A percentile compares a stretch with the other conserved stretches of the same genome.
Conservation (phyloP, 2,797 vertebrate genomes). For the Fundulus diaphanus region DNA sequence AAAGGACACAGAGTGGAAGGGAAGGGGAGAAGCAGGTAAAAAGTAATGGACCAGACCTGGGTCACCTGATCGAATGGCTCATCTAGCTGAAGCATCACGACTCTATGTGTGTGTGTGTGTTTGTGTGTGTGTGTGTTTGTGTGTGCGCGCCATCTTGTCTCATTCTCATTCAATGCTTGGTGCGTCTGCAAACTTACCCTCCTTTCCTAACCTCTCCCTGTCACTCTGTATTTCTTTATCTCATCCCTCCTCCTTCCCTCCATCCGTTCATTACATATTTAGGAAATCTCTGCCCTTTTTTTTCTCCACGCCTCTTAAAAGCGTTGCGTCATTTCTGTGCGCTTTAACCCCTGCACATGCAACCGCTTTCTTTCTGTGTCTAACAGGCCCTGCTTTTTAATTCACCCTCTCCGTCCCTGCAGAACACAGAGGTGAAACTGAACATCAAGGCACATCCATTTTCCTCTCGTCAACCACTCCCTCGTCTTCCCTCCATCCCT, state of each 20-base stretch:
- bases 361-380: constrained; percentile 1
- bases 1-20: constrained; percentile 20
- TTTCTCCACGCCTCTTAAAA: neutral
- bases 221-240: constrained; percentile 13
- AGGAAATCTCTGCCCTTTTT: neutral
- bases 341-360: constrained; percentile 22
- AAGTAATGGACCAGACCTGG: constrained; percentile 46
- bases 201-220: constrained; percentile 4
- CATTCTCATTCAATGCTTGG: constrained; percentile 49
- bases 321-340: neutral
- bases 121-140: constrained; percentile 20
- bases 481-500: constrained; percentile 17
- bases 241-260: constrained; percentile 4
- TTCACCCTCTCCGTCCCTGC: constrained; percentile 8
- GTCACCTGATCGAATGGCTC: constrained; percentile 63
- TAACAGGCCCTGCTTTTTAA: neutral
- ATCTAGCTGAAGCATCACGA: constrained; percentile 55
- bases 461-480: constrained; percentile 5
- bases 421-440: constrained; percentile 47
- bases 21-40: constrained; percentile 56
- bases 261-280: constrained; percentile 4
- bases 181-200: constrained; percentile 36
- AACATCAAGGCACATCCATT: constrained; percentile 52
- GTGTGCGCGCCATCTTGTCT: constrained; percentile 24
- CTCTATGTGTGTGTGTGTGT: constrained; percentile 17